Evolutionary conservation across 2,797 vertebrate genomes (phyloP).

Genomic region (Naso thynnoides): DNA sequence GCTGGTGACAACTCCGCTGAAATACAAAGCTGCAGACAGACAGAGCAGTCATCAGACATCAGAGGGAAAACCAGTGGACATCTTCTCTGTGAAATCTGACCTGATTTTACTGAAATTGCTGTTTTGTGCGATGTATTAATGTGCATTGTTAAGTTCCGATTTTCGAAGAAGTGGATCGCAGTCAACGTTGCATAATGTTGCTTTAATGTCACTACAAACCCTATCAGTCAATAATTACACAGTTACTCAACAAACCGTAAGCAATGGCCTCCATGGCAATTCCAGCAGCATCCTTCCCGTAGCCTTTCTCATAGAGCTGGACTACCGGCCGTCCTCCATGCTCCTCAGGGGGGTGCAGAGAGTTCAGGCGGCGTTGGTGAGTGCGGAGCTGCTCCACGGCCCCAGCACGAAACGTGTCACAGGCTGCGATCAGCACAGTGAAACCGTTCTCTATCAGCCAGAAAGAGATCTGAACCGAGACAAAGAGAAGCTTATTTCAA

Average conservation of each 20-base stretch:
- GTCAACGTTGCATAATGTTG: too few relatives aligned
- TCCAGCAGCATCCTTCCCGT: constrained; percentile 96
- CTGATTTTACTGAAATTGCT: too few relatives aligned
- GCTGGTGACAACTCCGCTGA: too few relatives aligned
- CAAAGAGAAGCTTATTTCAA: background rate
- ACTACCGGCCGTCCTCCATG: constrained; percentile 89
- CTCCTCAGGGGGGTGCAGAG: constrained; percentile 92
- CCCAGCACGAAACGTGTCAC: constrained; percentile 96
- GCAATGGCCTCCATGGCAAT: constrained; percentile 99
- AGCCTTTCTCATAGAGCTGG: constrained; percentile 98
- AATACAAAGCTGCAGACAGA: too few relatives aligned
- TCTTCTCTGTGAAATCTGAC: too few relatives aligned
- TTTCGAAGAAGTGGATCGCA: too few relatives aligned
- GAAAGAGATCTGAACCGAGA: constrained; percentile 90
- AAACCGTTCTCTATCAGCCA: constrained; percentile 98
- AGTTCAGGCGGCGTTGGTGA: constrained; percentile 93
- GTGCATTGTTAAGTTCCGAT: too few relatives aligned
- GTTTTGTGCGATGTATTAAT: too few relatives aligned
- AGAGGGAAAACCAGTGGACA: too few relatives aligned
- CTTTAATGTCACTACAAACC: background rate
- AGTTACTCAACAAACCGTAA: constrained; percentile 83
- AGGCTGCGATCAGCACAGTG: constrained; percentile 96
- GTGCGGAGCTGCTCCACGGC: constrained; percentile 98
- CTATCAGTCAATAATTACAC: background rate
- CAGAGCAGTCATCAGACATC: too few relatives aligned